Conservation (phyloP, 2,113 vertebrate genomes). For the Albula glossodonta region DNA sequence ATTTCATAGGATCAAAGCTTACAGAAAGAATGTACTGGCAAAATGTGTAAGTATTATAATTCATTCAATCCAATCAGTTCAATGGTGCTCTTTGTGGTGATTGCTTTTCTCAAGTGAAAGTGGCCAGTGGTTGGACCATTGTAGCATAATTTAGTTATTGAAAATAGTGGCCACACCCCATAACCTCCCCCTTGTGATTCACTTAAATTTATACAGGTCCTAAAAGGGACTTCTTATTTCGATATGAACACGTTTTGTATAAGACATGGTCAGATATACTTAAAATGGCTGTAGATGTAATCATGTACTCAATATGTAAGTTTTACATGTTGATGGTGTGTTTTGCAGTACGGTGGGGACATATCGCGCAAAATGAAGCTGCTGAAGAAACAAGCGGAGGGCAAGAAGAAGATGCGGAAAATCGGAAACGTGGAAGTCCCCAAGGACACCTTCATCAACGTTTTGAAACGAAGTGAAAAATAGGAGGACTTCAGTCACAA, state of each 20-base stretch:
- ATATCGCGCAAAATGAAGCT: conserved; percentile 97
- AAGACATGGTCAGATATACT: background rate
- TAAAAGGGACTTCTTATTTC: too few relatives aligned
- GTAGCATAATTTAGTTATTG: too few relatives aligned
- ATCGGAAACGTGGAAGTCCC: conserved; percentile 91
- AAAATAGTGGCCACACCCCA: too few relatives aligned
- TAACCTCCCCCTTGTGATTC: too few relatives aligned
- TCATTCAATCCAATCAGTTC: too few relatives aligned
- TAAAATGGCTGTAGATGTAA: too few relatives aligned
- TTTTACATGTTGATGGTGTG: conserved; percentile 6
- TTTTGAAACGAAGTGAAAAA: conserved; percentile 78
- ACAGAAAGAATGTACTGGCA: conserved; percentile 91
- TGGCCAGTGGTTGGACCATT: too few relatives aligned
- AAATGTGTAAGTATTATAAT: conserved; percentile 86
- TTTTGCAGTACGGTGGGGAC: conserved; percentile 88
- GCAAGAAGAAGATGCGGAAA: conserved; percentile 90
- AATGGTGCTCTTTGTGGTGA: too few relatives aligned
- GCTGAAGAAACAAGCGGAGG: conserved; percentile 89
- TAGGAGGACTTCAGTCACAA: background rate
- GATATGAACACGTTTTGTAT: too few relatives aligned
- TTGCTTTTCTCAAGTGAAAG: too few relatives aligned
- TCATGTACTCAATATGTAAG: background rate
- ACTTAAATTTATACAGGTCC: too few relatives aligned
- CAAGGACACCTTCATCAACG: conserved; percentile 88
- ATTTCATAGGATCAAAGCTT: conserved; percentile 88